Percentiles rank a stretch among this genome's conserved stretches.
Conservation (phyloP, 2,888 invertebrate species). For the Notodonta ziczac region DNA sequence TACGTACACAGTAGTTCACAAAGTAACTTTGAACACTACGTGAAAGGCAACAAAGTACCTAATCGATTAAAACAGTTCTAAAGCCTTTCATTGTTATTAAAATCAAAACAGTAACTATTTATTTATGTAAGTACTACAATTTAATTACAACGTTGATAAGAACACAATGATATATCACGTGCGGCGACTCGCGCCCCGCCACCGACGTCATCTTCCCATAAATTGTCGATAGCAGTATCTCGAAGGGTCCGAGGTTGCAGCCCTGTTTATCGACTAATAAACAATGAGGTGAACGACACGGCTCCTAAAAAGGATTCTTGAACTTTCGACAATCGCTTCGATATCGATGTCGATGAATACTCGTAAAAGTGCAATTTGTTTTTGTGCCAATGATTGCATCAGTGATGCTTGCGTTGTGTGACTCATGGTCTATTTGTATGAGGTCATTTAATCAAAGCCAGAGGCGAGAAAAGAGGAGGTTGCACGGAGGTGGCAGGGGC, state of each 20-base stretch:
- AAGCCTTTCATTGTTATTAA: too few species aligned
- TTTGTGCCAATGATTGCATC: slow-evolving; percentile 28
- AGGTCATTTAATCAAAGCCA: background rate
- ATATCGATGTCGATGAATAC: slow-evolving; percentile 2
- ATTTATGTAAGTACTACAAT: background rate
- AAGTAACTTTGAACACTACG: too few species aligned
- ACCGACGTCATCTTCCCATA: slow-evolving; percentile 24
- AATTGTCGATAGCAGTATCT: slow-evolving; percentile 35
- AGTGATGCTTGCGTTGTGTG: slow-evolving; percentile 21
- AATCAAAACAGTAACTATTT: background rate
- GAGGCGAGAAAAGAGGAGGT: too few species aligned
- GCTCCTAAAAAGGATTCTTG: slow-evolving; percentile 2
- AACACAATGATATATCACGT: slow-evolving; percentile 7
- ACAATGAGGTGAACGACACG: slow-evolving; percentile 5
- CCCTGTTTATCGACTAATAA: slow-evolving; percentile 27
- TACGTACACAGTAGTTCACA: too few species aligned
- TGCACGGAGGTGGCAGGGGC: too few species aligned
- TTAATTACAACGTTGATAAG: slow-evolving; percentile 3
- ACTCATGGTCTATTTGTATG: slow-evolving; percentile 12
- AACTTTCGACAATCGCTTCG: slow-evolving; percentile 5
- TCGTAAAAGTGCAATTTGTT: slow-evolving; percentile 3
- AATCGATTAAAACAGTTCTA: too few species aligned
- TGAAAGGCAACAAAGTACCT: too few species aligned
- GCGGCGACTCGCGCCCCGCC: background rate
- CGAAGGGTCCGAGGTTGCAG: slow-evolving; percentile 21